Base-by-base conservation (phyloP, 2,113 vertebrate genomes). In the Notechis scutatus region DNA sequence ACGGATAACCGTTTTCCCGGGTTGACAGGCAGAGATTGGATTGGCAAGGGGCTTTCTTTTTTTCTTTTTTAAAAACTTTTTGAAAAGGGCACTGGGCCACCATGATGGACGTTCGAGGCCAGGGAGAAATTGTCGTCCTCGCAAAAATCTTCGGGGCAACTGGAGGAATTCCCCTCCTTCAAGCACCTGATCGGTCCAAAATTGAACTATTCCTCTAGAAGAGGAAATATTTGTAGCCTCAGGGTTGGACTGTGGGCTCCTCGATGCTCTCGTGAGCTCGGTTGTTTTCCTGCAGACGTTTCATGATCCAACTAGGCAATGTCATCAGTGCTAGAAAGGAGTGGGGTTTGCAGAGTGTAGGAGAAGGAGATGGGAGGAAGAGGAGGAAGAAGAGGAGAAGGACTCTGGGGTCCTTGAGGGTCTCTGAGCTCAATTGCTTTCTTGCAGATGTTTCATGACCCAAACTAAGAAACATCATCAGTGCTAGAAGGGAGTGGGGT, bases 21-120 rank as follows among this genome's bases (percentile, higher is more conserved):
- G 47, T 85, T 94, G 93, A 91, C 91, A 88, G 89, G 89, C 93
- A 90, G 88, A 74, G 92, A 94, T 92, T 92, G 93, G 88, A 57
- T 94, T 87, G 90, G 74, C 12, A 61, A 59, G 56, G 34, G 10
- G 57, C 69, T 52, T 34, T 85, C 42, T n/a, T 3, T 85, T 10
- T 1, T 24, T 59, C 4, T 24, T 3, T 9, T 7, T 59, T 26
- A 9, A 24, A 54, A 15, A 26, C 23, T 91, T 39, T 64, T 87
- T 42, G 7, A 45, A 87, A 90, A 86, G 42, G 91, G 8, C 4
- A 21, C 10, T 47, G 3, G 52, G n/a, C 4, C 55, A 34, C 23
- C 10, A 15, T 1, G 0, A 6, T 12, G 39, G 34, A 34, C 26
- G 12, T 15, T 50, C 47, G 81, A 45, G 34, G 45, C n/a, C 26